Percentiles rank a stretch among this genome's conserved stretches.
Evolutionary conservation across 2,113 vertebrate species (phyloP).

Genomic region (Pelodiscus sinensis): DNA sequence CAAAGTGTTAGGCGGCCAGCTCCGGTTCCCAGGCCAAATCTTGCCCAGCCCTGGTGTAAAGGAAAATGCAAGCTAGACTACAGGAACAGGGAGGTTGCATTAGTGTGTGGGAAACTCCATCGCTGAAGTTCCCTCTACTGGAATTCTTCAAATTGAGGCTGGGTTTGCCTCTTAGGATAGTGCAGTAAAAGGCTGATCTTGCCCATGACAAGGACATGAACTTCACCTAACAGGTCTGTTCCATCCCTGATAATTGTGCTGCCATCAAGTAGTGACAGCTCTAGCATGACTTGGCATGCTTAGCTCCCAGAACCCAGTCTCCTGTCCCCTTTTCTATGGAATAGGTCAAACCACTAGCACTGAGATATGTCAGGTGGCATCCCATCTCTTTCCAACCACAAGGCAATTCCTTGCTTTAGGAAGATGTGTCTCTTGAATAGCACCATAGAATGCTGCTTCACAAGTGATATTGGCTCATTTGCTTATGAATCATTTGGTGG

Average conservation of each 20-base stretch:
- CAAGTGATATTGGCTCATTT: background rate
- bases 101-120: background rate
- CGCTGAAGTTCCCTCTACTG: background rate
- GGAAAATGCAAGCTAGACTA: background rate
- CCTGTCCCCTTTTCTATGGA: background rate
- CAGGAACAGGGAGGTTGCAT: background rate
- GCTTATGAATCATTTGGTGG: background rate
- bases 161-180: background rate
- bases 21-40: no score
- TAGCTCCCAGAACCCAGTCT: background rate
- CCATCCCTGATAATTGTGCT: background rate
- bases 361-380: background rate
- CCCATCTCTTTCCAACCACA: background rate
- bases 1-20: no score
- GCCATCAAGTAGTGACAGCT: background rate
- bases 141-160: background rate
- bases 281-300: background rate
- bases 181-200: background rate
- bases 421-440: fast-evolving
- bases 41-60: background rate
- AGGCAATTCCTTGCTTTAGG: background rate
- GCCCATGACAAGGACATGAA: background rate
- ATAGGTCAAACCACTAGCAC: background rate
- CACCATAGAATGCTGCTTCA: background rate
- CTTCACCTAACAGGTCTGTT: background rate